Base-by-base conservation (phyloP, 1,140 invertebrate genomes). In the Homarus americanus region DNA sequence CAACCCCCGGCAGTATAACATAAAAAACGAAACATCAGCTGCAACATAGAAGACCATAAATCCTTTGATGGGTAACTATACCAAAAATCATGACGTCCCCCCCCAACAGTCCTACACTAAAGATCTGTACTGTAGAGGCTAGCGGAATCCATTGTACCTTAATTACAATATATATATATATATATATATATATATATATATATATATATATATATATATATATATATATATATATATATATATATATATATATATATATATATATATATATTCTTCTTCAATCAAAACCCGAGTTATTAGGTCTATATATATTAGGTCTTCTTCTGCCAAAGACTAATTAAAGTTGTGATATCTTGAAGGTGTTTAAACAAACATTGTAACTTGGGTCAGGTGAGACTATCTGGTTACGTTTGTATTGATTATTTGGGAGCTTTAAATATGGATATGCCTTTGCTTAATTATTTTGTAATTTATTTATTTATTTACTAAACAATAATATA, bases 311-410 rank as follows among this genome's bases (percentile, higher is more conserved):
- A 32, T 9, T 69, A 69, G 63, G 63, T 32, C 12, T 69, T 69
- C 63, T 69, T 32, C 7, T 9, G 63, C 32, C n/a, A 32, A 69
- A 69, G 7, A 32, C 12, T 63, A 69, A 69, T 32, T 69, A 32
- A 69, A 32, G 24, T 7, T 20, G 2, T 63, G 58, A 15, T 20
- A 63, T 4, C 5, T 63, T 15, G 4, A 63, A 17, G 58, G 24
- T 20, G 58, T 63, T 4, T 63, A 5, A 63, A 63, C 3, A 24
- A 34, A 69, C 32, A 9, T 9, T 69, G n/a, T 32, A 32, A 69
- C 78, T 80, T 80, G 78, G 78, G 78, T 44, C 38, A 80, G 78
- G 78, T 80, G 78, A 80, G 78, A 28, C 41, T 32, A 69, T 32
- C 63, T 69, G n/a, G 63, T 69, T 28, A 69, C n/a, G 28, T 1